A percentile compares a stretch with the other conserved stretches of the same genome.
Evolutionary conservation across 1,140 invertebrate species (phyloP).

Genomic region (Thalassaphorura encarpata): DNA sequence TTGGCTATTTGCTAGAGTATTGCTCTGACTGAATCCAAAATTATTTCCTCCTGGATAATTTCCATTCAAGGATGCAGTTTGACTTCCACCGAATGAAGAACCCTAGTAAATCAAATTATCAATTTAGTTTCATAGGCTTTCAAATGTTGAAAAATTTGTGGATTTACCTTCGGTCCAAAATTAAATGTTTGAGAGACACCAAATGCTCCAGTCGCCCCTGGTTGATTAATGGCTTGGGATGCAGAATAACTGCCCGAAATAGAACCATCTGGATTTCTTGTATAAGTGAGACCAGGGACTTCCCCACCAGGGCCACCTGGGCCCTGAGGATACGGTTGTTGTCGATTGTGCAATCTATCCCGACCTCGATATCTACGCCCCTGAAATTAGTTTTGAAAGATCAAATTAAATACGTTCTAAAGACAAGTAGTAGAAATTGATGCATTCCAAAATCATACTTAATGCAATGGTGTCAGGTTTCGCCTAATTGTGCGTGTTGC

Average conservation of each 20-base stretch:
- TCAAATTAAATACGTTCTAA: too few relatives aligned
- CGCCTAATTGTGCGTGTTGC: too few relatives aligned
- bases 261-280: constrained; percentile 6
- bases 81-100: background rate
- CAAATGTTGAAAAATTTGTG: background rate
- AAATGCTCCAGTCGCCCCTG: background rate
- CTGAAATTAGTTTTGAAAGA: too few relatives aligned
- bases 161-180: constrained; percentile 7
- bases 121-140: background rate
- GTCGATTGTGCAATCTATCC: too few relatives aligned
- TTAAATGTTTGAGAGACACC: constrained; percentile 7
- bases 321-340: too few relatives aligned
- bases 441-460: too few relatives aligned
- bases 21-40: constrained; percentile 7
- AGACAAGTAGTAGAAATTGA: too few relatives aligned
- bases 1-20: background rate
- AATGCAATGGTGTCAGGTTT: too few relatives aligned
- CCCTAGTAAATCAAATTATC: background rate
- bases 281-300: too few relatives aligned
- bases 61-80: background rate
- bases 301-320: too few relatives aligned
- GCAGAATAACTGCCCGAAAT: constrained; percentile 4
- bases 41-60: background rate
- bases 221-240: background rate
- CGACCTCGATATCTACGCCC: too few relatives aligned